Evolutionary conservation across 2,797 vertebrate species (phyloP).

Genomic region (Halcyon smyrnensis): DNA sequence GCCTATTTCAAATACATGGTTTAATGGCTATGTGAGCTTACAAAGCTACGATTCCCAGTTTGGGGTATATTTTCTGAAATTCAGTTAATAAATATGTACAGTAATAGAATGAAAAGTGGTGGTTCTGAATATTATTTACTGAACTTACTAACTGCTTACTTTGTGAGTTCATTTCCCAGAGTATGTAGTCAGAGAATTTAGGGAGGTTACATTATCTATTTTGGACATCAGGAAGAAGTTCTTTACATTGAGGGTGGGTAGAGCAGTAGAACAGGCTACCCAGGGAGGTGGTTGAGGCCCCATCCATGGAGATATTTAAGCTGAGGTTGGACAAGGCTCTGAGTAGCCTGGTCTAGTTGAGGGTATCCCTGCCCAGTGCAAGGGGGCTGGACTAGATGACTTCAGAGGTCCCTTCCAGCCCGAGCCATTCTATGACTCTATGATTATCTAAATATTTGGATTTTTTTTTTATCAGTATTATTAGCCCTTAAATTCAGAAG

Average conservation of each 20-base stretch:
- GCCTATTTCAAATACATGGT: fast-evolving
- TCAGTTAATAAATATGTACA: neutral
- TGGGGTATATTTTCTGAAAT: neutral
- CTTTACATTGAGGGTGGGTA: too few relatives aligned
- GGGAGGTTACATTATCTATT: neutral
- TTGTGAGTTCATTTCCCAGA: neutral
- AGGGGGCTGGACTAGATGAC: too few relatives aligned
- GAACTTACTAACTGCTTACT: neutral
- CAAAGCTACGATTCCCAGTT: neutral
- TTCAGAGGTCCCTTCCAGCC: too few relatives aligned
- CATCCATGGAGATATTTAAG: too few relatives aligned
- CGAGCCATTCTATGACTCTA: too few relatives aligned
- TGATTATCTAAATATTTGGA: neutral
- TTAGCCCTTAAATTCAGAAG: neutral
- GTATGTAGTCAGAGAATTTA: neutral
- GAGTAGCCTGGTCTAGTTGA: too few relatives aligned
- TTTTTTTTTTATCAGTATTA: neutral
- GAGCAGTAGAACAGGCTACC: too few relatives aligned
- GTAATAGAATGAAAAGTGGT: neutral
- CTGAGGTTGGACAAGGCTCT: too few relatives aligned
- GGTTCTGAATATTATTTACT: neutral
- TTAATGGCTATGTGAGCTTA: neutral
- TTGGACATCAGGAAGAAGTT: too few relatives aligned
- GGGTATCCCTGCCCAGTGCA: too few relatives aligned
- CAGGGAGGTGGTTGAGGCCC: too few relatives aligned